Conservation (phyloP, 1,140 invertebrate genomes). For the Chironomus striatipennis region DNA sequence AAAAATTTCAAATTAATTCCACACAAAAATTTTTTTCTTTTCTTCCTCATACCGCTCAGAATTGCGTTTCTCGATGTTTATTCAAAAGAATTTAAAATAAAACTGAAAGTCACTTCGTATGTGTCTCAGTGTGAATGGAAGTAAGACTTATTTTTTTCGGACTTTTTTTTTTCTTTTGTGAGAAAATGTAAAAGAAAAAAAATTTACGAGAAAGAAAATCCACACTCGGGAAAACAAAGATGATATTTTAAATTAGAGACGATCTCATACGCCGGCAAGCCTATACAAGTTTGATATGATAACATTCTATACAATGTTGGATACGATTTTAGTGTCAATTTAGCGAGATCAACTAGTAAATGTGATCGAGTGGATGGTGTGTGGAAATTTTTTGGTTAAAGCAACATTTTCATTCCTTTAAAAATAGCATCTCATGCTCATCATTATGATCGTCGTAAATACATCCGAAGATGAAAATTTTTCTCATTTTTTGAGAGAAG, state of each 20-base stretch:
- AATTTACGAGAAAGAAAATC: background rate
- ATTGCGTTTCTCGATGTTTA: background rate
- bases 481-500: background rate
- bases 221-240: background rate
- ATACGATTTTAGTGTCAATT: background rate
- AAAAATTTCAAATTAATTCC: background rate
- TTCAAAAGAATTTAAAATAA: constrained; percentile 9
- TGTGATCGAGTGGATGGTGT: constrained; percentile 17
- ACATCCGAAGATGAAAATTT: background rate
- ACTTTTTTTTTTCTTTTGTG: too few species aligned
- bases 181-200: background rate
- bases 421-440: constrained; percentile 1
- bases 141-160: background rate
- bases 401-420: background rate
- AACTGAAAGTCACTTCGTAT: constrained; percentile 9
- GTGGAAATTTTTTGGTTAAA: constrained; percentile 10
- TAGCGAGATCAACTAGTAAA: background rate
- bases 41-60: background rate
- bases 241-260: background rate
- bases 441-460: background rate
- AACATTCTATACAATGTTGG: background rate
- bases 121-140: background rate
- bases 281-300: background rate
- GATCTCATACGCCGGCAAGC: background rate
- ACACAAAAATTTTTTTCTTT: background rate